Conservation (phyloP, 2,888 invertebrate genomes). For the Girardia tigrina region DNA sequence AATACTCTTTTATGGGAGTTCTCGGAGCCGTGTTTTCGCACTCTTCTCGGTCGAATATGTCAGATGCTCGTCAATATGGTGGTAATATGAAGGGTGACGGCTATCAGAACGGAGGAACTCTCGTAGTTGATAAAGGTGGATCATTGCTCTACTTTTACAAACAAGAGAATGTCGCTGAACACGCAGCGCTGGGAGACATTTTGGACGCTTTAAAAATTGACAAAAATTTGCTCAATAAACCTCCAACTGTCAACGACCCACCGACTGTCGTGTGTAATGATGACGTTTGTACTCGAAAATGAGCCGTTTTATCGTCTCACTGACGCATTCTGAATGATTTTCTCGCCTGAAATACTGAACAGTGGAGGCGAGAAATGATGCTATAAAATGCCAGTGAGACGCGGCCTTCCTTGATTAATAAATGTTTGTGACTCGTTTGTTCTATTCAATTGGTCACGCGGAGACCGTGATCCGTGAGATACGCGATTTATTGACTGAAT, state of each 20-base stretch:
- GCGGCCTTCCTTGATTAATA: too few species aligned
- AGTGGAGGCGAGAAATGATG: too few species aligned
- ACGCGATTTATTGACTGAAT: too few species aligned
- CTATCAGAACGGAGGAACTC: conserved; percentile 57
- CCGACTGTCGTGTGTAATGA: conserved; percentile 14
- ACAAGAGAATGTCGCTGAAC: conserved; percentile 58
- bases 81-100: conserved; percentile 58
- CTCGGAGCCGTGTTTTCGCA: conserved; percentile 55
- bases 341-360: too few species aligned
- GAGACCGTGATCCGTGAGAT: too few species aligned
- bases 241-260: neutral
- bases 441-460: too few species aligned
- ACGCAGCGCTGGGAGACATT: conserved; percentile 50
- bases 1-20: conserved; percentile 52
- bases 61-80: conserved; percentile 53
- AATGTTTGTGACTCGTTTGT: too few species aligned
- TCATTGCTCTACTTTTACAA: conserved; percentile 54
- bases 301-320: too few species aligned
- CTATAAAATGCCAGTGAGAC: too few species aligned
- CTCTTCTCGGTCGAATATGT: conserved; percentile 55
- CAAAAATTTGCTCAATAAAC: conserved; percentile 21
- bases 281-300: conserved; percentile 29
- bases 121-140: conserved; percentile 55
- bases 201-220: conserved; percentile 42
- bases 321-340: too few species aligned